Percentiles rank a stretch among this genome's conserved stretches.
These are phyloP conservation scores for Sebastes taczanowskii DNA, from an alignment of 2,797 vertebrate genomes.

Conservation along the genomic window DNA sequence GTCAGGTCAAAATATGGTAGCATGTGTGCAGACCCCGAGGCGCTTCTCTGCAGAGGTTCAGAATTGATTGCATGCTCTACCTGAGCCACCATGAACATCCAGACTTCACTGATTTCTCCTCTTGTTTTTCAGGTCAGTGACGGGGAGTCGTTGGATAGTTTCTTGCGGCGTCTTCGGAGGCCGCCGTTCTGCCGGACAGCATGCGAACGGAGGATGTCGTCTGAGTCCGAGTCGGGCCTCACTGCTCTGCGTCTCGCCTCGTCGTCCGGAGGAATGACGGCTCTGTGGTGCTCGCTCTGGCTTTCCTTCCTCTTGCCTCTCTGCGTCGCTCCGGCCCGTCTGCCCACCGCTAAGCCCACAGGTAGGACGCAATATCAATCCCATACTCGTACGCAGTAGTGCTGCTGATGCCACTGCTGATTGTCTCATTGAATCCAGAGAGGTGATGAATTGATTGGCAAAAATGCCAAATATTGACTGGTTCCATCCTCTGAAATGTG, in stretches of 20 bases:
- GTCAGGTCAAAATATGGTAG: constrained; percentile 32
- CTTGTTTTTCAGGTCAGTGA: constrained; percentile 15
- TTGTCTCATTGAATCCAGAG: too few relatives aligned
- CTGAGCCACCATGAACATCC: not conserved
- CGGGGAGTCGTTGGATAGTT: constrained; percentile 6
- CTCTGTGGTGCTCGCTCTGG: constrained; percentile 77
- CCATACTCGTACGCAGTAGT: too few relatives aligned
- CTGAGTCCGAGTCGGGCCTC: constrained; percentile 72
- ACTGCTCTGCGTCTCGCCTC: constrained; percentile 67
- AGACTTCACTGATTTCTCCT: not conserved
- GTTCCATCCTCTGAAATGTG: not conserved
- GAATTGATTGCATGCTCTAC: not conserved
- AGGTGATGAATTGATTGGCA: not conserved
- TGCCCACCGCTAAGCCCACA: constrained; percentile 69
- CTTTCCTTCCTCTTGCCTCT: constrained; percentile 70
- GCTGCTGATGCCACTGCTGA: not conserved
- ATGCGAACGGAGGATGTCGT: constrained; percentile 80
- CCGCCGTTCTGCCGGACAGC: constrained; percentile 62
- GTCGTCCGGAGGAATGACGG: constrained; percentile 82
- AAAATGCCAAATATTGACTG: not conserved
- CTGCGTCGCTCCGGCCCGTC: constrained; percentile 75
- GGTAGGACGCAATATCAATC: constrained; percentile 45
- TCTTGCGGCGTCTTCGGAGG: constrained; percentile 28
- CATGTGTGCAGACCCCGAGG: constrained; percentile 9
- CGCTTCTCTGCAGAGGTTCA: not conserved